phyloP scores from a whole-genome alignment of 2,888 invertebrate genomes.

The Pristionchus fissidentatus region DNA sequence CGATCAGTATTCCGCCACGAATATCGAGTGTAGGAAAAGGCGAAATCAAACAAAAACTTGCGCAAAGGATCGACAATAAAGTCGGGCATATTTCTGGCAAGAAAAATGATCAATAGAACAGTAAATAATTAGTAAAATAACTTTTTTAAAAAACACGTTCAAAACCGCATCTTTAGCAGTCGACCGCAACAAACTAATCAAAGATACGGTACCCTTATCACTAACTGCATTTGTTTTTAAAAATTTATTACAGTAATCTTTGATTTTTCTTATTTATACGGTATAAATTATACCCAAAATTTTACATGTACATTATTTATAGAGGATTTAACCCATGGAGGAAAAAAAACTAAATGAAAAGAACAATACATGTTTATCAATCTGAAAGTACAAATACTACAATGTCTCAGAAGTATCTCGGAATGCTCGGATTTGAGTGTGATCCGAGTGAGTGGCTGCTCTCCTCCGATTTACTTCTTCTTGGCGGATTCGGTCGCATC shows the following conservation, averaged over 20 bases:
- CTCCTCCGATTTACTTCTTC: constrained; percentile 21
- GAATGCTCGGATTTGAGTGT: neutral
- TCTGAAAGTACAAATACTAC: neutral
- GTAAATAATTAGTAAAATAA: neutral
- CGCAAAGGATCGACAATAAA: neutral
- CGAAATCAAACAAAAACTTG: too few relatives aligned
- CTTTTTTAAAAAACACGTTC: neutral
- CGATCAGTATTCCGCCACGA: neutral
- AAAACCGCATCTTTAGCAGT: too few relatives aligned
- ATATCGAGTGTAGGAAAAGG: neutral
- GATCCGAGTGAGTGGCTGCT: constrained; percentile 25
- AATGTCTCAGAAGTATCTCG: neutral
- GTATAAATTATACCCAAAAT: neutral
- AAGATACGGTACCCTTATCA: too few relatives aligned
- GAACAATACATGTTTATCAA: too few relatives aligned
- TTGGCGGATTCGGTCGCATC: constrained; percentile 10
- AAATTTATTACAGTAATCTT: too few relatives aligned
- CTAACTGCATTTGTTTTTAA: too few relatives aligned
- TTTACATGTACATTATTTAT: neutral
- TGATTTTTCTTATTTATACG: neutral
- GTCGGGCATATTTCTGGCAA: neutral
- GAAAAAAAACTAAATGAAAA: too few relatives aligned
- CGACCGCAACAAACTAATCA: too few relatives aligned
- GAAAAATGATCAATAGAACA: neutral
- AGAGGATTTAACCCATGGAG: too few relatives aligned